Conservation (phyloP, 2,888 invertebrate species). For the Ochropleura plecta region DNA sequence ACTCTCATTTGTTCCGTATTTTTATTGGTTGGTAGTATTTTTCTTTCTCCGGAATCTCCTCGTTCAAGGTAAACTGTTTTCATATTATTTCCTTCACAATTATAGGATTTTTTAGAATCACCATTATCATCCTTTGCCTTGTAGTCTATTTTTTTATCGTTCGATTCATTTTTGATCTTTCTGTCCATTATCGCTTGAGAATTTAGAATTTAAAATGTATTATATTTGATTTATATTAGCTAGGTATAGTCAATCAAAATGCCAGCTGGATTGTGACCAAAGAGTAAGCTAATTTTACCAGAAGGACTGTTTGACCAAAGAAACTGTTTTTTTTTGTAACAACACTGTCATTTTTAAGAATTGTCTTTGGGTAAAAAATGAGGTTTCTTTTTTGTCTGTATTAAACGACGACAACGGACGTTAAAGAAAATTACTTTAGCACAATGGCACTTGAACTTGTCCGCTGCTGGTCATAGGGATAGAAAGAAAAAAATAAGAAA, state of each 20-base stretch:
- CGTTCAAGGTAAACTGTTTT: constrained; percentile 59
- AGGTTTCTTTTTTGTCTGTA: not conserved
- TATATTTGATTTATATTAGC: constrained; percentile 27
- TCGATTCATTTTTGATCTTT: constrained; percentile 50
- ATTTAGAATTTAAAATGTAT: constrained; percentile 61
- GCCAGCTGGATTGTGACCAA: constrained; percentile 44
- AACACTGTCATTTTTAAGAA: not conserved
- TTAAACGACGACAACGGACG: no score
- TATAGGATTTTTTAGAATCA: constrained; percentile 52
- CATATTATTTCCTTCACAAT: constrained; percentile 23
- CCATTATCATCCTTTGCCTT: constrained; percentile 68
- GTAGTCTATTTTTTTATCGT: constrained; percentile 58
- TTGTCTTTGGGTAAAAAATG: not conserved
- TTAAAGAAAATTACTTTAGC: not conserved
- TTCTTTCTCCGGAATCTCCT: constrained; percentile 63
- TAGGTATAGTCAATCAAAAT: constrained; percentile 2
- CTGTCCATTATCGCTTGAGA: constrained; percentile 55
- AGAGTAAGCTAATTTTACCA: no score
- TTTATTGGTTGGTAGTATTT: constrained; percentile 3
- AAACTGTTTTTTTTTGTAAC: not conserved
- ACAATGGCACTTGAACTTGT: not conserved
- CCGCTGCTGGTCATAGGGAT: no score
- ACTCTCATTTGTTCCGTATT: constrained; percentile 20
- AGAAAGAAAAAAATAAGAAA: no score
- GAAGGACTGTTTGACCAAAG: not conserved